These are phyloP conservation scores for Falco peregrinus DNA, from an alignment of 2,797 vertebrate genomes.

Conservation along the genomic window DNA sequence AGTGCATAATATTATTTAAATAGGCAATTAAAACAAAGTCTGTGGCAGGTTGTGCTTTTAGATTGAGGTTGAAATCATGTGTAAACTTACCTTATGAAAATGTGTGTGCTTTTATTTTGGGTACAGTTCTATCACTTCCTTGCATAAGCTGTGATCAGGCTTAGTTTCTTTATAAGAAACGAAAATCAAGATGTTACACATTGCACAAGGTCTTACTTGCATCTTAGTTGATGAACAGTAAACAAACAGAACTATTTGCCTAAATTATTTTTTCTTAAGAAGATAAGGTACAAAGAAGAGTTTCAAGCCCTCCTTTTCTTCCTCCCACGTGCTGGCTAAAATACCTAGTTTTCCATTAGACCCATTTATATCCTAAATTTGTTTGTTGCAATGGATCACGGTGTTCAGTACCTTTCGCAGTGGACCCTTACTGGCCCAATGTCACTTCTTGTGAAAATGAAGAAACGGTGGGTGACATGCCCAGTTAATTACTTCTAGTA, in stretches of 20 bases:
- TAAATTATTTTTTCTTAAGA: background rate
- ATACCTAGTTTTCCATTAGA: background rate
- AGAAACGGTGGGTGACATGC: background rate
- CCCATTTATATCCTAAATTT: background rate
- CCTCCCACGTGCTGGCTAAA: background rate
- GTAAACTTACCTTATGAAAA: background rate
- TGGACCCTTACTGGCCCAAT: background rate
- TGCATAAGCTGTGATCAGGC: background rate
- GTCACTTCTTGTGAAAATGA: background rate
- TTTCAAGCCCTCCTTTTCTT: background rate
- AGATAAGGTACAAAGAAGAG: background rate
- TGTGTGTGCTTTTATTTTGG: background rate
- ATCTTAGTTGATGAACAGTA: background rate
- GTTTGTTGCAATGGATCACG: background rate
- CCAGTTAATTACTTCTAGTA: background rate
- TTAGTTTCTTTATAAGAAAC: background rate
- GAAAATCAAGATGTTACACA: background rate
- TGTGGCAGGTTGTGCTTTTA: background rate
- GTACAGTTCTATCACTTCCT: background rate
- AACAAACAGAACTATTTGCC: background rate
- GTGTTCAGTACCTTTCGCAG: background rate
- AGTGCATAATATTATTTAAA: background rate
- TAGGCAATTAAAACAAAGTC: background rate
- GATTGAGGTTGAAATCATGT: background rate
- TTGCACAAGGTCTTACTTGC: background rate